phyloP scores from a whole-genome alignment of 1,140 invertebrate species.

The Triops cancriformis region DNA sequence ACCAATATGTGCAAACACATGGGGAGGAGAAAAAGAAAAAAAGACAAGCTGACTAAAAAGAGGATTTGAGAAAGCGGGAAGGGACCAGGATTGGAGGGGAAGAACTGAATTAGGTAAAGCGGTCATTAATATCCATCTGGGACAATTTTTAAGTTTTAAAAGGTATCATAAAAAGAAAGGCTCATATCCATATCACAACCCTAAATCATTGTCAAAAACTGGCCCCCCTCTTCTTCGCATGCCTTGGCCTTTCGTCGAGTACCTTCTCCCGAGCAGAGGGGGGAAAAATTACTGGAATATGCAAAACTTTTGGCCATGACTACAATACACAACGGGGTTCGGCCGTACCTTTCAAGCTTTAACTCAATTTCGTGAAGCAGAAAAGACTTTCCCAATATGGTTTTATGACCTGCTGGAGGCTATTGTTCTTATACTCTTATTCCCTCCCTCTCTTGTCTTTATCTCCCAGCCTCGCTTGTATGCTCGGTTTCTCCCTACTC shows the following conservation, averaged over 20 bases:
- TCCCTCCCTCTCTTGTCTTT: background rate
- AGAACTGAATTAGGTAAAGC: background rate
- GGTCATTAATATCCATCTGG: background rate
- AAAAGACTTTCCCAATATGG: slow-evolving; percentile 7
- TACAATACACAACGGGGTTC: background rate
- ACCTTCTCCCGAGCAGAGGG: background rate
- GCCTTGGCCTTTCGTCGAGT: background rate
- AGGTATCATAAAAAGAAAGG: slow-evolving; percentile 7
- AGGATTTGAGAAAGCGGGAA: no score
- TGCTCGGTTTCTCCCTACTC: no score
- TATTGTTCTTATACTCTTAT: slow-evolving; percentile 7
- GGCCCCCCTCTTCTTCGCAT: background rate
- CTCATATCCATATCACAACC: slow-evolving; percentile 11
- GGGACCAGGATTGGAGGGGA: background rate
- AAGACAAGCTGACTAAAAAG: background rate
- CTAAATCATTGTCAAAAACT: background rate
- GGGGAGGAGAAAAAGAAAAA: background rate
- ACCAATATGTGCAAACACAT: background rate
- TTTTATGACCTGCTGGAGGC: background rate
- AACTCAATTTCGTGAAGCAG: background rate
- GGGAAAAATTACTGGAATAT: background rate
- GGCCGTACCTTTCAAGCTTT: background rate
- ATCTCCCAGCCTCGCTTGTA: background rate
- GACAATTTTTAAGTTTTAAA: background rate
- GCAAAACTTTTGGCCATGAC: background rate